Evolutionary conservation across 2,797 vertebrate species (phyloP).

Genomic region (Acrossocheilus fasciatus): DNA sequence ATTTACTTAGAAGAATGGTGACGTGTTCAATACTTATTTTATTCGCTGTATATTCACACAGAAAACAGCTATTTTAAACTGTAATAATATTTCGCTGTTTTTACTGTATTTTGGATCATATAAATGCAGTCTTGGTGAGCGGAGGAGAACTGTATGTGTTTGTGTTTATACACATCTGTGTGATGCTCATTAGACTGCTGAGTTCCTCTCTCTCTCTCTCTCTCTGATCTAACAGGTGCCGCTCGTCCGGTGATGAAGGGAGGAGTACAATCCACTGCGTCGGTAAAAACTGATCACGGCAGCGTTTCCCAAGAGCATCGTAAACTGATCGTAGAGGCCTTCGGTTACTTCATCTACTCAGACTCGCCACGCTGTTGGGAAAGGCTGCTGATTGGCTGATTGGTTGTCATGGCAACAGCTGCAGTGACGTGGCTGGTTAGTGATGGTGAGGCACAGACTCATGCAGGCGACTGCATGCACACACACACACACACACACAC

Average conservation of each 20-base stretch:
- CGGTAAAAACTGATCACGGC: conserved; percentile 56
- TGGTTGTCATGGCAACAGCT: conserved; percentile 80
- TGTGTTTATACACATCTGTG: background rate
- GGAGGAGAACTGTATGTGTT: background rate
- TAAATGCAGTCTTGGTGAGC: background rate
- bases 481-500: conserved; percentile 35
- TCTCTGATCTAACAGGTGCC: background rate
- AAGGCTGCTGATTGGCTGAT: conserved; percentile 76
- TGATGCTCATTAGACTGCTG: background rate
- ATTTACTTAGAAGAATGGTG: no score
- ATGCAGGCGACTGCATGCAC: conserved; percentile 33
- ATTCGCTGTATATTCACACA: no score
- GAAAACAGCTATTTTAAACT: no score
- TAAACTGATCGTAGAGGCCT: background rate
- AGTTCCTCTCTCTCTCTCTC: background rate
- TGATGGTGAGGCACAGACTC: conserved; percentile 37
- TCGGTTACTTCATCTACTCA: background rate
- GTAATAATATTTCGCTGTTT: background rate
- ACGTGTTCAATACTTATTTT: no score
- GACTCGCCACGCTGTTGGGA: background rate
- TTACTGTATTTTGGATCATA: background rate
- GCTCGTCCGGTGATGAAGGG: background rate
- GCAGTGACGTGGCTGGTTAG: conserved; percentile 66
- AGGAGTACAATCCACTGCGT: conserved; percentile 82
- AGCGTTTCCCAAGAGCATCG: conserved; percentile 11